Percentiles rank a stretch among this genome's conserved stretches.
Evolutionary conservation across 1,140 invertebrate genomes (phyloP).

Genomic region (Babylonia areolata): DNA sequence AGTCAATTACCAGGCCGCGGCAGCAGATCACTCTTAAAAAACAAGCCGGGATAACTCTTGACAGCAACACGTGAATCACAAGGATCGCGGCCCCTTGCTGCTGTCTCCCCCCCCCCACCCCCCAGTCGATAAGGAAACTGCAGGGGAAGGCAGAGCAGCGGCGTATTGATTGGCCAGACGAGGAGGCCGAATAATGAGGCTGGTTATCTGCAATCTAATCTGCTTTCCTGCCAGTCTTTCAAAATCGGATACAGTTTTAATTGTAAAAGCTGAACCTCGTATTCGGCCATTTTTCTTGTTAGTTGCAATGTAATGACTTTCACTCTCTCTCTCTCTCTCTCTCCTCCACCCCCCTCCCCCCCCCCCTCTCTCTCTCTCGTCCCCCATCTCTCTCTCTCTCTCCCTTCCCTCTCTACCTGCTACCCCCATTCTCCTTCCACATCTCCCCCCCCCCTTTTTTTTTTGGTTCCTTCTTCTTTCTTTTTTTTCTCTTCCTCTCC

Average conservation of each 20-base stretch:
- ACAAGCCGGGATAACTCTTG: not conserved
- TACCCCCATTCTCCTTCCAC: no score
- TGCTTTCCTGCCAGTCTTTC: not conserved
- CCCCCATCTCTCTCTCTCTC: not conserved
- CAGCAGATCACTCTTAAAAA: conserved; percentile 2
- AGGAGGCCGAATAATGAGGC: not conserved
- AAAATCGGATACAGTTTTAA: conserved; percentile 12
- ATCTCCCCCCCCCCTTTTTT: not conserved
- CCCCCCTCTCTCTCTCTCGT: not conserved
- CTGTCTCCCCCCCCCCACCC: no score
- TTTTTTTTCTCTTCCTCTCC: no score
- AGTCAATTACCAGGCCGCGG: not conserved
- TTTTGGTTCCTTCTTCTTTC: no score
- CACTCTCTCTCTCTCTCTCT: conserved; percentile 10
- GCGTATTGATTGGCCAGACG: not conserved
- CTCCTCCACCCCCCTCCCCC: not conserved
- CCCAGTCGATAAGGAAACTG: not conserved
- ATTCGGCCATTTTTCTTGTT: conserved; percentile 11
- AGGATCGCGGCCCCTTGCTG: not conserved
- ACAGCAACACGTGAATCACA: conserved; percentile 11
- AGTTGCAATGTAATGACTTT: conserved; percentile 12
- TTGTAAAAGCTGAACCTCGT: conserved; percentile 7
- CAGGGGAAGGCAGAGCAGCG: not conserved
- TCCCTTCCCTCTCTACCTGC: not conserved
- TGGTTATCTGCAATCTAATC: conserved; percentile 7